Conservation (phyloP, 1,140 invertebrate genomes). For the Polypedilum pembai region DNA sequence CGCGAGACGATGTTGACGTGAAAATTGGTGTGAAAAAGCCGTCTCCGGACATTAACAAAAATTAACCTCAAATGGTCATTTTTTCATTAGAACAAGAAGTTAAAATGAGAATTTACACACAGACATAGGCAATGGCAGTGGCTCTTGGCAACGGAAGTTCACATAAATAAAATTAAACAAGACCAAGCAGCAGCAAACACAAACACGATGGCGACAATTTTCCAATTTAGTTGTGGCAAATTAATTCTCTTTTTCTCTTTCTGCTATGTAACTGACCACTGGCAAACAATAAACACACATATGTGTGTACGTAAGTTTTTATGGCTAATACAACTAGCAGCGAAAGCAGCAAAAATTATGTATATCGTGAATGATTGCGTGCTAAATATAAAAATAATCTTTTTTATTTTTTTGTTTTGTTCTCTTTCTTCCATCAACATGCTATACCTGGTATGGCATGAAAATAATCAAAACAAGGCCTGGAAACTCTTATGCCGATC, state of each 20-base stretch:
- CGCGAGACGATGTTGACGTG: too few relatives aligned
- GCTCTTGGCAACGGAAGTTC: too few relatives aligned
- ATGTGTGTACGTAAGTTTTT: too few relatives aligned
- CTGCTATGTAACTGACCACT: slow-evolving; percentile 10
- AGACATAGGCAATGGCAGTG: too few relatives aligned
- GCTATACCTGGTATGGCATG: neutral
- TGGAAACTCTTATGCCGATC: too few relatives aligned
- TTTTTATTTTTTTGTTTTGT: neutral
- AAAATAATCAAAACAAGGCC: neutral
- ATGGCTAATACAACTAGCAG: neutral
- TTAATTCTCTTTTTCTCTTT: neutral
- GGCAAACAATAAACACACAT: neutral
- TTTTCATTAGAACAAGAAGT: too few relatives aligned
- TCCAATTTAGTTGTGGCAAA: neutral
- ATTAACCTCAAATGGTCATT: too few relatives aligned
- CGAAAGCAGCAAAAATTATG: neutral
- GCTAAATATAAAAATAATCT: neutral
- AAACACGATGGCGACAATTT: slow-evolving; percentile 2
- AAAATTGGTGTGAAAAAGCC: too few relatives aligned
- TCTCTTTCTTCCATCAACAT: neutral
- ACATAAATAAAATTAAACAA: too few relatives aligned
- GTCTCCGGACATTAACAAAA: too few relatives aligned
- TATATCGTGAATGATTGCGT: neutral
- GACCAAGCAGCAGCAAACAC: neutral
- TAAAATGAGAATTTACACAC: too few relatives aligned